Evolutionary conservation across 2,113 vertebrate species (phyloP), one percentile per base, ranked within the genome.

Genomic region (Trachemys scripta): DNA sequence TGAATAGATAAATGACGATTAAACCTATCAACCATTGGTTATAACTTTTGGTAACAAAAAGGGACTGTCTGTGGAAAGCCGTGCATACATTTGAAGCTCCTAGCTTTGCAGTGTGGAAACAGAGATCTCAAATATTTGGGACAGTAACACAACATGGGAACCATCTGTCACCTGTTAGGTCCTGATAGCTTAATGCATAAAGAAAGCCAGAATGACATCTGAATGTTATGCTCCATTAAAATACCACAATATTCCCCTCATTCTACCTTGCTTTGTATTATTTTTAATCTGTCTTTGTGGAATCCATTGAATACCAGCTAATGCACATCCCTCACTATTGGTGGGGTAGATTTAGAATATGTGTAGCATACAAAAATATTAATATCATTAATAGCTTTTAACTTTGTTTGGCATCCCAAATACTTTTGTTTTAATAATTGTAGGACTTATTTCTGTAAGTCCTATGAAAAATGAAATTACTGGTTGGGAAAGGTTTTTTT

Each of bases 11-110:
- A 51, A 80, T 89, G 65, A 78, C 57, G n/a, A 20, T 84, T 84
- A 49, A 94, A 81, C 65, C 93, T 85, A 38, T 38, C 86, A 57
- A 38, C 27, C 2, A 0, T 0, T 6, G 65, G 81, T 90, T 87
- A 59, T 92, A 96, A 97, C 90, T 97, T 97, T 93, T 90, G 38
- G 31, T 49, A 20, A 87, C 38, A 29, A 65, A 78, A 90, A 83
- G 76, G 2, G 82, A 79, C 84, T 45, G 5, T 75, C 35, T 75
- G 79, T 65, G 54, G 53, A 54, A 84, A 78, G 56, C 42, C 24
- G 11, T 53, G 56, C 47, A 92, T 84, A 65, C 87, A 20, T 87
- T 88, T 81, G 45, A 6, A 79, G 5, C 38, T 38, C 16, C 85
- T 38, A 80, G 3, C 59, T 56, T 54, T 95, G 86, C 42, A 72